Percentiles rank a stretch among this genome's conserved stretches.
Conservation (phyloP, 2,113 vertebrate genomes). For the Oceanodroma tethys region DNA sequence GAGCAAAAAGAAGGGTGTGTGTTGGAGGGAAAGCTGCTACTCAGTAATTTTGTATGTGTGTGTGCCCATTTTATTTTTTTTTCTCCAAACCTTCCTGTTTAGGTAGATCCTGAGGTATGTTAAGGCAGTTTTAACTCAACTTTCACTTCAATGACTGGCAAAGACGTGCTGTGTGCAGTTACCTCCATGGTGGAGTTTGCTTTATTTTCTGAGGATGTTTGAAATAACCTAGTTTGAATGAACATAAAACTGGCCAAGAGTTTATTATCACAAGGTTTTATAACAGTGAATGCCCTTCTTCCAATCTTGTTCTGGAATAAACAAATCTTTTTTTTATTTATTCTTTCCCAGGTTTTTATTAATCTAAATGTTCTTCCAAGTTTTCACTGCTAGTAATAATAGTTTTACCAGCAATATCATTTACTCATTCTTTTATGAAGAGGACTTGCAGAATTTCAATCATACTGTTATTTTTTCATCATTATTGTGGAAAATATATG, state of each 20-base stretch:
- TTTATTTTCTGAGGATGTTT: neutral
- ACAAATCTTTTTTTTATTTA: neutral
- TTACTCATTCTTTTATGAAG: neutral
- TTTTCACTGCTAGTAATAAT: neutral
- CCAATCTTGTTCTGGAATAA: neutral
- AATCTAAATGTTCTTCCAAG: neutral
- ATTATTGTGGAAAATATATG: neutral
- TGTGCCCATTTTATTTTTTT: neutral
- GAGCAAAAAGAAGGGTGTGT: neutral
- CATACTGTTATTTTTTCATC: neutral
- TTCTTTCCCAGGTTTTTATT: neutral
- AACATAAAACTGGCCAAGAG: neutral
- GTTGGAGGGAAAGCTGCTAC: rapidly evolving
- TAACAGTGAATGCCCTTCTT: neutral
- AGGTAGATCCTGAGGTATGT: neutral
- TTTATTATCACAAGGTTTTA: neutral
- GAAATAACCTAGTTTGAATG: neutral
- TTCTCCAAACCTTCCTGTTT: neutral
- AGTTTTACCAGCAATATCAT: neutral
- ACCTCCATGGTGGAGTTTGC: neutral
- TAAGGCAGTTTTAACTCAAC: neutral
- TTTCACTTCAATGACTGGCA: rapidly evolving
- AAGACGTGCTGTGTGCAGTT: neutral
- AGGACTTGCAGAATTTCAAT: neutral
- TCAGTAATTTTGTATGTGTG: neutral